phyloP scores from a whole-genome alignment of 2,888 invertebrate species.

The Dryobota labecula region DNA sequence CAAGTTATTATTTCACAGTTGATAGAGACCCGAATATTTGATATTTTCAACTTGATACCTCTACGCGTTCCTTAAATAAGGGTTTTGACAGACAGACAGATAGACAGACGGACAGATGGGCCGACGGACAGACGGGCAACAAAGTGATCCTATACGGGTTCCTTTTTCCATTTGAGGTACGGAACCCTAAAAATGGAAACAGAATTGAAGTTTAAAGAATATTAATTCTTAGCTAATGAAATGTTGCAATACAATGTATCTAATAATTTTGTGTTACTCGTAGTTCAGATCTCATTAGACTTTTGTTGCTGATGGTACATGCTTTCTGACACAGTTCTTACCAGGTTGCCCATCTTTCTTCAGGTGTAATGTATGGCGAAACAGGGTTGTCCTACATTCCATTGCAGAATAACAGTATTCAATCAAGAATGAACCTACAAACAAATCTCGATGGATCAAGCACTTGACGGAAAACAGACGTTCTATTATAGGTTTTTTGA shows the following conservation, averaged over 20 bases:
- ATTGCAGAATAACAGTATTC: conserved; percentile 9
- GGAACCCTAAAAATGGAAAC: too few relatives aligned
- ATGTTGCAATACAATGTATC: neutral
- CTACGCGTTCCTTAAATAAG: too few relatives aligned
- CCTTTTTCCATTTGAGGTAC: too few relatives aligned
- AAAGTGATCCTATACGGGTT: too few relatives aligned
- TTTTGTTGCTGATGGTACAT: neutral
- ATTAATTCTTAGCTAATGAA: neutral
- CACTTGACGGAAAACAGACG: conserved; percentile 35
- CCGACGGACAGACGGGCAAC: too few relatives aligned
- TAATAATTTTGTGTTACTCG: neutral
- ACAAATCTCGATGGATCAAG: conserved; percentile 7
- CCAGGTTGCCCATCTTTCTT: neutral
- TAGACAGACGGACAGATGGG: too few relatives aligned
- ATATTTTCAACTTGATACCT: too few relatives aligned
- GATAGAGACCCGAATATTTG: too few relatives aligned
- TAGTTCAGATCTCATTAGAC: neutral
- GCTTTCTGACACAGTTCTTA: neutral
- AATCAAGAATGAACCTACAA: conserved; percentile 28
- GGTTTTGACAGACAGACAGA: too few relatives aligned
- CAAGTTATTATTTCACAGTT: too few relatives aligned
- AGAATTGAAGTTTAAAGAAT: too few relatives aligned
- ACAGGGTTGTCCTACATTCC: conserved; percentile 23
- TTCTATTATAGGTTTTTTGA: conserved; percentile 18
- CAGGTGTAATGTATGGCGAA: conserved; percentile 11